Evolutionary conservation across 2,888 invertebrate genomes (phyloP).

Genomic region (Norana najaformis): DNA sequence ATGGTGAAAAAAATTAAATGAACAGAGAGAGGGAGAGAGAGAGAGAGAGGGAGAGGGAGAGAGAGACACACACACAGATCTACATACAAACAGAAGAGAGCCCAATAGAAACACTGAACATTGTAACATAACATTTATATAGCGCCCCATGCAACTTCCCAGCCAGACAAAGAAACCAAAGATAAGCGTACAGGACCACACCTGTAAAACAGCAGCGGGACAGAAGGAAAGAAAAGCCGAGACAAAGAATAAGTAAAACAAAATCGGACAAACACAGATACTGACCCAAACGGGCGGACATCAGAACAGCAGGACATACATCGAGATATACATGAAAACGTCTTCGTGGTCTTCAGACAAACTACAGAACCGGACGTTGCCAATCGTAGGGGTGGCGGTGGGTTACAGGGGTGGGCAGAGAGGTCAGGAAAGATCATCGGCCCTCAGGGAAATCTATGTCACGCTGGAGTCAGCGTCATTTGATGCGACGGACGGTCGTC

Average conservation of each 20-base stretch:
- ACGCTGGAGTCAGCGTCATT: background rate
- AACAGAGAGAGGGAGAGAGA: no score
- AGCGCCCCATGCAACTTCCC: background rate
- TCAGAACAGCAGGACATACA: background rate
- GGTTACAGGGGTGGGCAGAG: slow-evolving; percentile 70
- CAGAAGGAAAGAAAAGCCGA: background rate
- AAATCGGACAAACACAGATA: background rate
- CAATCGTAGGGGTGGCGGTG: slow-evolving; percentile 86
- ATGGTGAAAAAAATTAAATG: background rate
- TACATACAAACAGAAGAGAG: background rate
- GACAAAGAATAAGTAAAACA: background rate
- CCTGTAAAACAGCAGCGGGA: background rate
- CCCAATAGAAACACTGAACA: background rate
- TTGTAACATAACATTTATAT: background rate
- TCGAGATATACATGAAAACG: background rate
- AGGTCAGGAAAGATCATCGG: slow-evolving; percentile 22
- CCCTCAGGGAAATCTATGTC: slow-evolving; percentile 27
- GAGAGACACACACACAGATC: background rate
- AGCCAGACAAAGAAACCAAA: background rate
- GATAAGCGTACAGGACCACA: background rate
- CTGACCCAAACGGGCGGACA: background rate
- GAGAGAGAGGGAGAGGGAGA: background rate
- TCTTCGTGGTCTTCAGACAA: background rate
- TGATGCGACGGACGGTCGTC: background rate
- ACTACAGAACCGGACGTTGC: slow-evolving; percentile 82